Conservation (phyloP, 2,797 vertebrate genomes). For the Benthosema pterotum region DNA sequence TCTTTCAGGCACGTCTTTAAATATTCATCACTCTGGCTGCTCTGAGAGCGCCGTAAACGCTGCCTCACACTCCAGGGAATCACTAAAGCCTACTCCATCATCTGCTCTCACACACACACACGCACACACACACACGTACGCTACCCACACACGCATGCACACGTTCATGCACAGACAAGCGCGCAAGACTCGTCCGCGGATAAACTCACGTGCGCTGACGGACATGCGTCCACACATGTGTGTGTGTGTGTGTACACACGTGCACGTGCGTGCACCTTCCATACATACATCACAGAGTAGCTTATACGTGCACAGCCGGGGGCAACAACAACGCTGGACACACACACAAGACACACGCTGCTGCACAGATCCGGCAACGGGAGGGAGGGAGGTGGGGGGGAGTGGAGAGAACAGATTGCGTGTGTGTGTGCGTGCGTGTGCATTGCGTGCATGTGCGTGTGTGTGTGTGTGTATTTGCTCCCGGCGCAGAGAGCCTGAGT, state of each 20-base stretch:
- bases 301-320: constrained; percentile 49
- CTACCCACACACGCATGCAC: not conserved
- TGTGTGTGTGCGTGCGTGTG: constrained; percentile 9
- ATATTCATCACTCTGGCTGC: constrained; percentile 83
- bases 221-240: not conserved
- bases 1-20: constrained; percentile 81
- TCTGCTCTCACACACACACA: constrained; percentile 66
- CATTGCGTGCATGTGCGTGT: not conserved
- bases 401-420: constrained; percentile 47
- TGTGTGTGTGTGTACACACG: too few relatives aligned
- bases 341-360: constrained; percentile 43
- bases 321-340: constrained; percentile 51
- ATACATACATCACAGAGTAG: not conserved
- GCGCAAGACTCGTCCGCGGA: too few relatives aligned
- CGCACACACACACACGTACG: not conserved
- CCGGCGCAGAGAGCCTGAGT: constrained; percentile 56
- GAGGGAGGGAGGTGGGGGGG: constrained; percentile 34
- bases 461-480: constrained; percentile 46
- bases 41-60: constrained; percentile 81
- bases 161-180: constrained; percentile 6
- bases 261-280: too few relatives aligned
- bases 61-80: constrained; percentile 82
- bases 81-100: constrained; percentile 81
- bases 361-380: constrained; percentile 39
- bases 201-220: constrained; percentile 55